These are phyloP conservation scores for Hoplostethus atlanticus DNA, from an alignment of 2,797 vertebrate species.

Conservation along the genomic window DNA sequence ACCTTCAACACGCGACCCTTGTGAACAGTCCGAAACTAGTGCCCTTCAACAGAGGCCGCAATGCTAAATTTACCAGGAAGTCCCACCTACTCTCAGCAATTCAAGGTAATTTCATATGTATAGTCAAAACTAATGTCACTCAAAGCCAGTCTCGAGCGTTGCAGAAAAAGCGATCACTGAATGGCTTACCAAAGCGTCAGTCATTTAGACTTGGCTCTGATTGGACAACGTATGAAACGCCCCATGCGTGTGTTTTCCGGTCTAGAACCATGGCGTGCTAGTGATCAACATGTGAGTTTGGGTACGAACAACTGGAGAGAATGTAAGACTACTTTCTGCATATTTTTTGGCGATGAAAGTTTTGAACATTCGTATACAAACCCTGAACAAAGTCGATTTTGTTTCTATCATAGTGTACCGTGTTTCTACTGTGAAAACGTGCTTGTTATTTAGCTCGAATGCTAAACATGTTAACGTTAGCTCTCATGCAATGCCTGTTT, in stretches of 20 bases:
- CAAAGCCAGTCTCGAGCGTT: rapidly evolving
- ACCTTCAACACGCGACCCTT: constrained; percentile 66
- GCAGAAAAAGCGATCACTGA: neutral
- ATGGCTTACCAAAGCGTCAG: constrained; percentile 37
- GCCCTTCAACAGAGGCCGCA: constrained; percentile 81
- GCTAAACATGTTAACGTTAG: neutral
- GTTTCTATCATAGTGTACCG: rapidly evolving
- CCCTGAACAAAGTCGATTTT: rapidly evolving
- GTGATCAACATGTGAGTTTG: constrained; percentile 81
- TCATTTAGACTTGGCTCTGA: constrained; percentile 32
- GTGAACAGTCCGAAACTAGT: constrained; percentile 48
- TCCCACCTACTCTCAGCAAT: constrained; percentile 48
- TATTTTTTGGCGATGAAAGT: neutral
- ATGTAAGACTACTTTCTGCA: neutral
- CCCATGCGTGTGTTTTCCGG: constrained; percentile 70
- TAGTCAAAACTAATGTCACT: constrained; percentile 32
- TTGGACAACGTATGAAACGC: constrained; percentile 53
- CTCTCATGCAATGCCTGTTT: neutral
- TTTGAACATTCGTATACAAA: neutral
- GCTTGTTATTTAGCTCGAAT: neutral
- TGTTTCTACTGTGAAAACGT: neutral
- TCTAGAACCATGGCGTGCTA: constrained; percentile 71
- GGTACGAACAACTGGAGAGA: constrained; percentile 1
- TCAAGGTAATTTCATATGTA: rapidly evolving
- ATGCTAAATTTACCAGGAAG: constrained; percentile 64